phyloP scores from a whole-genome alignment of 2,797 vertebrate species.

The Salmo trutta region DNA sequence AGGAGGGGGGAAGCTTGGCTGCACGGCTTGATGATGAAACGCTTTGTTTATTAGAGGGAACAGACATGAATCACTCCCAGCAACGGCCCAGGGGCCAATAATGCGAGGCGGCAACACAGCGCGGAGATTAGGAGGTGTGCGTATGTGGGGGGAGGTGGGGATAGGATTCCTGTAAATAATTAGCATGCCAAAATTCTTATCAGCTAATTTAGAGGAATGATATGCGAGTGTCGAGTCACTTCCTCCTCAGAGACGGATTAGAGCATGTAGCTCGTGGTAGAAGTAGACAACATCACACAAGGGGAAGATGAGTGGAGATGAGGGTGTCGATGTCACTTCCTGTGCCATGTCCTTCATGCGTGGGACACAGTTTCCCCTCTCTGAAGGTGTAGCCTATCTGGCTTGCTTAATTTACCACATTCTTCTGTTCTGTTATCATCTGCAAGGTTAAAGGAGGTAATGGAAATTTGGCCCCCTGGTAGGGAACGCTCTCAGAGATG shows the following conservation, averaged over 20 bases:
- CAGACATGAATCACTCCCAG: slow-evolving; percentile 55
- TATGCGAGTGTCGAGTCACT: slow-evolving; percentile 13
- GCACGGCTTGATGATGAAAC: slow-evolving; percentile 45
- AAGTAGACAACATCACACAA: neutral
- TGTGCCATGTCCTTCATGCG: neutral
- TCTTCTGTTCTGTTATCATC: neutral
- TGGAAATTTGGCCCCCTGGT: neutral
- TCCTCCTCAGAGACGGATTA: neutral
- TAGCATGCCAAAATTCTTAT: slow-evolving; percentile 29
- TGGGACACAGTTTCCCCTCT: neutral
- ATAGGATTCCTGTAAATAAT: slow-evolving; percentile 14
- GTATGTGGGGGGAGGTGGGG: slow-evolving; percentile 4
- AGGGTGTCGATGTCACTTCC: neutral
- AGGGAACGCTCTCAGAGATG: neutral
- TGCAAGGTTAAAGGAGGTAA: neutral
- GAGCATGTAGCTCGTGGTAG: neutral
- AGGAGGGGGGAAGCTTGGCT: neutral
- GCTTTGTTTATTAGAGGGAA: slow-evolving; percentile 53
- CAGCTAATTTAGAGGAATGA: slow-evolving; percentile 31
- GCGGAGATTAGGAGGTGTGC: slow-evolving; percentile 29
- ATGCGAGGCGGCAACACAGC: slow-evolving; percentile 15
- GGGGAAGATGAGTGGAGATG: neutral
- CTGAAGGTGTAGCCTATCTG: neutral
- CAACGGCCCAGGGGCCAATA: slow-evolving; percentile 31
- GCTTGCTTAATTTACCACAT: neutral